Percentiles rank a stretch among this genome's conserved stretches.
phyloP scores from a whole-genome alignment of 2,888 invertebrate species.

The Chymomyza procnemis region DNA sequence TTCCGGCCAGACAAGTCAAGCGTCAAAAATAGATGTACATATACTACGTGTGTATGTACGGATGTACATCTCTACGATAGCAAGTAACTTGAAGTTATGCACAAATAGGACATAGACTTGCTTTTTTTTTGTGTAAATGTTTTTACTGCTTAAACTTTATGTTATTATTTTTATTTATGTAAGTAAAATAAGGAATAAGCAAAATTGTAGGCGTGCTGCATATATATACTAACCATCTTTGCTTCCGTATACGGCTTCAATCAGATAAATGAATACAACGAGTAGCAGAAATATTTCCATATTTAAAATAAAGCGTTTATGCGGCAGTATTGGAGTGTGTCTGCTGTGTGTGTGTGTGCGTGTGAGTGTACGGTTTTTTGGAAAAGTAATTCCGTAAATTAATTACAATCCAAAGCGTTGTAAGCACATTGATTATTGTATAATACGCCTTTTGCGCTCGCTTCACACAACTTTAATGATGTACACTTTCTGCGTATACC shows the following conservation, averaged over 20 bases:
- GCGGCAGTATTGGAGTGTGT: not conserved
- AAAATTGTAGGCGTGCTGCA: not conserved
- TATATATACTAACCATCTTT: constrained; percentile 56
- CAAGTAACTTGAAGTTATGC: not conserved
- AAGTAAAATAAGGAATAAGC: not conserved
- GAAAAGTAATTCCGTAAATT: not conserved
- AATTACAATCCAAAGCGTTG: not conserved
- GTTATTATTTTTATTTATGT: not conserved
- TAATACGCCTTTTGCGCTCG: not conserved
- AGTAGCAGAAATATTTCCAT: constrained; percentile 43
- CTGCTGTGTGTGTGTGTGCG: not conserved
- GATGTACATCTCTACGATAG: not conserved
- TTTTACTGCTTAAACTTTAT: not conserved
- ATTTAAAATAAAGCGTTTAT: constrained; percentile 14
- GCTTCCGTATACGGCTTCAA: constrained; percentile 40
- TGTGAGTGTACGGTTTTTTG: too few species aligned
- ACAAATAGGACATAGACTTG: not conserved
- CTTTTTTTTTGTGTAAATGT: not conserved
- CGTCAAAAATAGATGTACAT: not conserved
- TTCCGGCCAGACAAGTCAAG: not conserved
- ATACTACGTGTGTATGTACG: not conserved
- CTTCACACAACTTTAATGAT: not conserved
- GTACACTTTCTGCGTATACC: not conserved
- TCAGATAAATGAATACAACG: not conserved
- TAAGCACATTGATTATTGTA: not conserved